Conservation (phyloP, 2,888 invertebrate genomes). For the Cheilosia vulpina region DNA sequence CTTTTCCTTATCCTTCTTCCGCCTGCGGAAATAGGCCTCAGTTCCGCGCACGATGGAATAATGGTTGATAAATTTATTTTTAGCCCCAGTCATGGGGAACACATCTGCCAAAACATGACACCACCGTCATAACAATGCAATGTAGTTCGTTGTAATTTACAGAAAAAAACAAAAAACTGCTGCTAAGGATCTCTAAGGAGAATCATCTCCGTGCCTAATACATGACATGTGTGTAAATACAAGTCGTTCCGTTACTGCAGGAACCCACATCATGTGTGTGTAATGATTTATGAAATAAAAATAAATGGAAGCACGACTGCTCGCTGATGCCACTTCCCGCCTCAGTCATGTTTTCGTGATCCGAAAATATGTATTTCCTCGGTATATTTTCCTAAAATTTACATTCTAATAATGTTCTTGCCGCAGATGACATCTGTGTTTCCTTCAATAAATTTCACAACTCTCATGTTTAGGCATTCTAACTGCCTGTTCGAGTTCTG, state of each 20-base stretch:
- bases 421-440: conserved; percentile 52
- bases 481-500: conserved; percentile 13
- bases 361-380: conserved; percentile 10
- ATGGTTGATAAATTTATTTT: conserved; percentile 56
- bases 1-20: not conserved
- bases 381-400: conserved; percentile 35
- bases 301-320: conserved; percentile 8
- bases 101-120: conserved; percentile 54
- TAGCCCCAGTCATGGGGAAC: conserved; percentile 41
- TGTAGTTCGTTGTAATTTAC: conserved; percentile 38
- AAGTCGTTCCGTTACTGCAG: not conserved
- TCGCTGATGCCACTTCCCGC: not conserved
- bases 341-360: conserved; percentile 1
- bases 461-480: conserved; percentile 8
- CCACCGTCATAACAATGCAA: conserved; percentile 38
- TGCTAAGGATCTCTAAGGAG: conserved; percentile 23
- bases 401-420: conserved; percentile 52
- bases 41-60: not conserved
- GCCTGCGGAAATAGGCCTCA: not conserved
- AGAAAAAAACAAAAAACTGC: conserved; percentile 7
- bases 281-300: conserved; percentile 22
- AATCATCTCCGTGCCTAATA: conserved; percentile 2
- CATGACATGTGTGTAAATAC: conserved; percentile 45
- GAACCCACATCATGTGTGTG: conserved; percentile 15
- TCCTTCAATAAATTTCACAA: conserved; percentile 44